Percentiles rank a stretch among this genome's conserved stretches.
Conservation (phyloP, 2,888 invertebrate species). For the Anthoptus insignis region DNA sequence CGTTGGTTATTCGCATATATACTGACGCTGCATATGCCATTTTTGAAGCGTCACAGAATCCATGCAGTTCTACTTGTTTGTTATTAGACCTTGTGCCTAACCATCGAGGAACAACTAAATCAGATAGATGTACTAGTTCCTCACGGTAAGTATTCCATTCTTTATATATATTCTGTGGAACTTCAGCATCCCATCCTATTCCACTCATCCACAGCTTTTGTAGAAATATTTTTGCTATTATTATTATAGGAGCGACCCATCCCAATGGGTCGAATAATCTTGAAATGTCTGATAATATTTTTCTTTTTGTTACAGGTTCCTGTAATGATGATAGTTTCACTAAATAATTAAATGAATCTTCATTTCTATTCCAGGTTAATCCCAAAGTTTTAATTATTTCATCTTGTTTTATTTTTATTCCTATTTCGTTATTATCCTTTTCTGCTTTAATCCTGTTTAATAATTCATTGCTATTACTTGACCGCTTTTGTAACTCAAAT, state of each 20-base stretch:
- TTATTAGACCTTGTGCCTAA: conserved; percentile 14
- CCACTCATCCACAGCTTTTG: background rate
- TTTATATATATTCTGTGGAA: conserved; percentile 36
- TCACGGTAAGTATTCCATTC: conserved; percentile 46
- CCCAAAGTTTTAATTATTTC: conserved; percentile 50
- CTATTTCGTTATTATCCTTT: background rate
- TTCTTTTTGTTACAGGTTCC: conserved; percentile 53
- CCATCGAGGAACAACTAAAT: conserved; percentile 38
- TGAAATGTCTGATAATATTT: conserved; percentile 52
- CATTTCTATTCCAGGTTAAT: conserved; percentile 50
- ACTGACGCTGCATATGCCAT: background rate
- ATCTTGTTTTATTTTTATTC: conserved; percentile 42
- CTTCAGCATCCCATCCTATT: conserved; percentile 52
- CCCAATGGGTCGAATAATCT: conserved; percentile 40
- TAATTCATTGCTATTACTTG: conserved; percentile 45
- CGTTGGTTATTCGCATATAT: background rate
- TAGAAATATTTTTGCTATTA: conserved; percentile 35
- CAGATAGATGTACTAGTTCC: conserved; percentile 20
- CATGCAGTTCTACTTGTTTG: background rate
- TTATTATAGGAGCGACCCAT: conserved; percentile 51
- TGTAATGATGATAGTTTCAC: conserved; percentile 41
- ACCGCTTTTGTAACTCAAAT: conserved; percentile 56
- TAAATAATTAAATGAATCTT: conserved; percentile 49
- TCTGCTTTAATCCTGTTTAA: conserved; percentile 13
- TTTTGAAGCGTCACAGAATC: background rate